Evolutionary conservation across 2,797 vertebrate genomes (phyloP).

Genomic region (Sebastolobus altivelis): DNA sequence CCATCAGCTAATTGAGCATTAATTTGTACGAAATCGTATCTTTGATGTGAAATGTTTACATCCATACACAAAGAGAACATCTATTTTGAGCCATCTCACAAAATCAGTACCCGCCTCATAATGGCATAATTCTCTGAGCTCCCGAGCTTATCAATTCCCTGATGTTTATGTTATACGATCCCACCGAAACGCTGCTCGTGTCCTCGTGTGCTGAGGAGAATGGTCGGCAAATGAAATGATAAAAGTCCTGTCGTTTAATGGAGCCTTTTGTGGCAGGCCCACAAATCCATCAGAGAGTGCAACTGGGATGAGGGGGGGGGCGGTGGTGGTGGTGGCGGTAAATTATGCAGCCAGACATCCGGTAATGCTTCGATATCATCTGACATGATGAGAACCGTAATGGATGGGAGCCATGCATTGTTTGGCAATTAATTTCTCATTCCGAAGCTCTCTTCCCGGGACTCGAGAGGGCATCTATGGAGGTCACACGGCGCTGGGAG

Average conservation of each 20-base stretch:
- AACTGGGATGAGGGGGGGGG: constrained; percentile 32
- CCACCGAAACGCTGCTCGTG: constrained; percentile 27
- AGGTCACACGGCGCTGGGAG: constrained; percentile 71
- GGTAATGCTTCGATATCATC: constrained; percentile 90
- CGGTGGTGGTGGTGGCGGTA: constrained; percentile 64
- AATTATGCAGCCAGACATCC: constrained; percentile 89
- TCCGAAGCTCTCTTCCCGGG: constrained; percentile 64
- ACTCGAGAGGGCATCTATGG: constrained; percentile 73
- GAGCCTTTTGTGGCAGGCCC: constrained; percentile 79
- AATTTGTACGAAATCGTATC: not conserved
- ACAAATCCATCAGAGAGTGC: constrained; percentile 82
- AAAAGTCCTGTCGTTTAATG: constrained; percentile 81
- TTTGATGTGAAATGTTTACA: constrained; percentile 14
- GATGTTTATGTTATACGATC: constrained; percentile 35
- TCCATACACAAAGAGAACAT: not conserved
- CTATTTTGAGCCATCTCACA: constrained; percentile 1
- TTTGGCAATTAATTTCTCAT: constrained; percentile 93
- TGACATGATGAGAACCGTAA: constrained; percentile 92
- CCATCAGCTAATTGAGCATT: constrained; percentile 9
- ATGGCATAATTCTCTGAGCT: constrained; percentile 30
- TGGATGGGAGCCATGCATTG: constrained; percentile 90
- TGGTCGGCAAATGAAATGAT: constrained; percentile 69
- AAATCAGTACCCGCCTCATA: constrained; percentile 7
- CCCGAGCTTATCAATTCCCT: constrained; percentile 35
- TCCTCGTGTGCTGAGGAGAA: constrained; percentile 25